phyloP scores from a whole-genome alignment of 2,888 invertebrate genomes.

The Lycophotia porphyrea region DNA sequence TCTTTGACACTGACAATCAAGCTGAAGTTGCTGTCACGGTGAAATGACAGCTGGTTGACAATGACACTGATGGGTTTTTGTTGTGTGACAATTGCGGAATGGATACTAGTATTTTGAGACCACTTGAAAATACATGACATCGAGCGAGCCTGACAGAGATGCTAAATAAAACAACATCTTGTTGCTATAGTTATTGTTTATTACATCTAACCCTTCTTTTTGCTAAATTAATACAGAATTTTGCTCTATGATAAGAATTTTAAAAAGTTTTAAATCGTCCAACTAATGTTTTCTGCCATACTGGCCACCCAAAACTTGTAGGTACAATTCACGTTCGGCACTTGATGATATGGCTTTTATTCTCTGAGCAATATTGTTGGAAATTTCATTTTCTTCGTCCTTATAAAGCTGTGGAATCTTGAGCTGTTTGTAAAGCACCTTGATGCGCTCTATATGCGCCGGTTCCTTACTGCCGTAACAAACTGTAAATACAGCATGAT shows the following conservation, averaged over 20 bases:
- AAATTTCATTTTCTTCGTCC: conserved; percentile 93
- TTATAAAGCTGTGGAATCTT: conserved; percentile 92
- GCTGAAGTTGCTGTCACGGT: background rate
- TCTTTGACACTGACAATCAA: conserved; percentile 42
- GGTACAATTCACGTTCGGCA: conserved; percentile 92
- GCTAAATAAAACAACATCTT: conserved; percentile 31
- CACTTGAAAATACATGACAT: background rate
- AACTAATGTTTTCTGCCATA: conserved; percentile 85
- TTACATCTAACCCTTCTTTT: background rate
- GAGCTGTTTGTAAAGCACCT: conserved; percentile 90
- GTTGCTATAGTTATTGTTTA: background rate
- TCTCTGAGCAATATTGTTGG: conserved; percentile 90
- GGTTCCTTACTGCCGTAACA: conserved; percentile 93
- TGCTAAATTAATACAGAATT: background rate
- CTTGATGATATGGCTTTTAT: conserved; percentile 60
- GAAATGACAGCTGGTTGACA: background rate
- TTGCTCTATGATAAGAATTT: too few species aligned
- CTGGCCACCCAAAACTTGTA: conserved; percentile 93
- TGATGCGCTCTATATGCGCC: conserved; percentile 90
- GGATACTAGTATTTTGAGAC: conserved; percentile 7
- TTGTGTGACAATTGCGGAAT: background rate
- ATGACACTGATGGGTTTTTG: background rate
- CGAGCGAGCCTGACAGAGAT: background rate
- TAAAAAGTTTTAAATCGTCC: background rate
- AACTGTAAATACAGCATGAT: conserved; percentile 91